Conservation (phyloP, 2,888 invertebrate genomes). For the Horisme vitalbata region DNA sequence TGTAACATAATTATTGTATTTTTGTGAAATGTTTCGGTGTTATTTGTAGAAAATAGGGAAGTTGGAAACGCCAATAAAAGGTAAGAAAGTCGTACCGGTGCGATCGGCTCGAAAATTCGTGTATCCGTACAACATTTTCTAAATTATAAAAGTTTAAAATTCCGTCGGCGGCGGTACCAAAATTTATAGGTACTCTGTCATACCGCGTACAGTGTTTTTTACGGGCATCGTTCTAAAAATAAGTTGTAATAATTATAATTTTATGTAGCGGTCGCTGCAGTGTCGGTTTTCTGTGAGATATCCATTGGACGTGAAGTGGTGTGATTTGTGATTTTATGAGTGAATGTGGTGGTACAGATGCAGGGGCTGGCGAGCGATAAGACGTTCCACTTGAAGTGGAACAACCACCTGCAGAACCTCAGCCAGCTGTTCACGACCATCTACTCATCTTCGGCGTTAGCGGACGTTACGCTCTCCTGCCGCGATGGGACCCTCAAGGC, state of each 20-base stretch:
- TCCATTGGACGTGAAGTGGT: conserved; percentile 66
- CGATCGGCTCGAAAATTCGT: conserved; percentile 60
- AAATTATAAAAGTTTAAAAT: conserved; percentile 77
- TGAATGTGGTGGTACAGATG: conserved; percentile 79
- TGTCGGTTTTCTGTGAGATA: conserved; percentile 78
- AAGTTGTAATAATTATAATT: conserved; percentile 84
- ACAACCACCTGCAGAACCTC: conserved; percentile 88
- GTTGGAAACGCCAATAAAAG: conserved; percentile 73
- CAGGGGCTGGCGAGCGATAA: conserved; percentile 84
- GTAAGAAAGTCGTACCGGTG: conserved; percentile 68
- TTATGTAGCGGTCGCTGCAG: conserved; percentile 81
- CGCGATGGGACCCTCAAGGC: conserved; percentile 87
- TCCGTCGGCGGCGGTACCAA: conserved; percentile 74
- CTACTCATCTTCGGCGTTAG: conserved; percentile 86
- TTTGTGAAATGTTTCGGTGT: conserved; percentile 83
- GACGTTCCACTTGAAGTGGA: conserved; percentile 88
- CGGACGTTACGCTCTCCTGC: conserved; percentile 88
- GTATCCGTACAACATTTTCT: conserved; percentile 68
- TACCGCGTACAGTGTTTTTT: conserved; percentile 83
- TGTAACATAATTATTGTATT: conserved; percentile 83
- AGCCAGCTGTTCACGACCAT: conserved; percentile 87
- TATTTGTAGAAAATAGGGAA: conserved; percentile 79
- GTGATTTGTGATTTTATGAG: conserved; percentile 68
- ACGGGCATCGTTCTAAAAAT: conserved; percentile 84
- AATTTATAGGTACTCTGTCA: conserved; percentile 81